Conservation (phyloP, 2,113 vertebrate genomes). For the Chloebia gouldiae region DNA sequence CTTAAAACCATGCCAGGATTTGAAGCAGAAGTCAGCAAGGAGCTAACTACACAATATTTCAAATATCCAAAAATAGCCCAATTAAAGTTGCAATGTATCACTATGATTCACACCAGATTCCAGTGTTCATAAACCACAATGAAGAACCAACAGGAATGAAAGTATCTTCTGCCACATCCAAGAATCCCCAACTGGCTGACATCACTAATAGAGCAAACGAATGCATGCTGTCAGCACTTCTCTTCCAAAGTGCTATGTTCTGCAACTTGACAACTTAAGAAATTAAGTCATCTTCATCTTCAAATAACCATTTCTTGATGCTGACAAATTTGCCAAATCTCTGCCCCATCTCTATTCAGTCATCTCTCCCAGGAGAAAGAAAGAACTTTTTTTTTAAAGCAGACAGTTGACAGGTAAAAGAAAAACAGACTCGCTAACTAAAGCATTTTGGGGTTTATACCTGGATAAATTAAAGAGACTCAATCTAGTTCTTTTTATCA, state of each 20-base stretch:
- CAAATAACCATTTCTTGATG: constrained; percentile 42
- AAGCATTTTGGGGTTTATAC: constrained; percentile 21
- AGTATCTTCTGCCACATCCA: not conserved
- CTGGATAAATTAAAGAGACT: constrained; percentile 26
- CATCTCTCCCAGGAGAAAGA: constrained; percentile 37
- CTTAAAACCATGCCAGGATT: not conserved
- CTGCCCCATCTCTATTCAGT: constrained; percentile 43
- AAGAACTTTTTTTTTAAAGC: constrained; percentile 15
- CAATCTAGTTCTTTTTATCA: not conserved
- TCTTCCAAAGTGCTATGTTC: constrained; percentile 49
- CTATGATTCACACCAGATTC: not conserved
- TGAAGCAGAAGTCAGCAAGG: not conserved
- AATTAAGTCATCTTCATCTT: constrained; percentile 56
- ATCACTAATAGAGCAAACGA: constrained; percentile 36
- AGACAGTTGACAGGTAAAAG: constrained; percentile 29
- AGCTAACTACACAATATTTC: not conserved
- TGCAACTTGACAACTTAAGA: constrained; percentile 59
- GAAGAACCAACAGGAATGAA: not conserved
- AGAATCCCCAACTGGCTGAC: constrained; percentile 37
- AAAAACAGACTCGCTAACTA: constrained; percentile 34
- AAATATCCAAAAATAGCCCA: not conserved
- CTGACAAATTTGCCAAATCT: constrained; percentile 57
- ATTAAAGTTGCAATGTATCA: not conserved
- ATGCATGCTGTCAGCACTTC: constrained; percentile 21
- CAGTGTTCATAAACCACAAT: not conserved